Percentiles rank a stretch among this genome's conserved stretches.
These are phyloP conservation scores for Poecile atricapillus DNA, from an alignment of 2,113 vertebrate species.

Conservation along the genomic window DNA sequence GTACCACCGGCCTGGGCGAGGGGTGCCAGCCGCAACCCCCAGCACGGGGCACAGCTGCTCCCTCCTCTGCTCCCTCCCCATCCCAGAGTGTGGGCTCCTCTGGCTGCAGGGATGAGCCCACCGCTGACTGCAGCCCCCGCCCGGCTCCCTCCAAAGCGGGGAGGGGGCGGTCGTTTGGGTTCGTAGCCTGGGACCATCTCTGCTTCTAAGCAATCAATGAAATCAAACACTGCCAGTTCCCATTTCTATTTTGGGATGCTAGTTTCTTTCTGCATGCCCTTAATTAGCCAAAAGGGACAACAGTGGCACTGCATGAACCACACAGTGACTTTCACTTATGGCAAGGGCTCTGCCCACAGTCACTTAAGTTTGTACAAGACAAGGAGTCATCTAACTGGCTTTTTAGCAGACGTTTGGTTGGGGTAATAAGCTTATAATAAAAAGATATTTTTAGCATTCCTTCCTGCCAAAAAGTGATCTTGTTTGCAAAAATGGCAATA, in stretches of 20 bases:
- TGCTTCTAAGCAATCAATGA: slow-evolving; percentile 16
- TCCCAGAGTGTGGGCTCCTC: not conserved
- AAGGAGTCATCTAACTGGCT: slow-evolving; percentile 12
- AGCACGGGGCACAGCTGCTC: not conserved
- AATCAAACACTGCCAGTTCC: slow-evolving; percentile 47
- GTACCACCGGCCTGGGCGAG: fast-evolving
- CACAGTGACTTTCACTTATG: slow-evolving; percentile 1
- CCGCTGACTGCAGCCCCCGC: fast-evolving
- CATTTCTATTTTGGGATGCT: slow-evolving; percentile 14
- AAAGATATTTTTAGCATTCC: slow-evolving; percentile 40
- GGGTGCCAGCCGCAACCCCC: not conserved
- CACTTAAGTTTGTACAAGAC: slow-evolving; percentile 34
- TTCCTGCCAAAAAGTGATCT: slow-evolving; percentile 53
- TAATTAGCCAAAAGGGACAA: slow-evolving; percentile 11
- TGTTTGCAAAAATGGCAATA: slow-evolving; percentile 53
- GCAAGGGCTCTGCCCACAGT: slow-evolving; percentile 47
- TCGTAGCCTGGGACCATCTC: not conserved
- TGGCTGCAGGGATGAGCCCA: not conserved
- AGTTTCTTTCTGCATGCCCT: slow-evolving; percentile 16
- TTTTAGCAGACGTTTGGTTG: not conserved
- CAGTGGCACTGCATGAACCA: slow-evolving; percentile 20
- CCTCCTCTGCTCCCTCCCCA: not conserved
- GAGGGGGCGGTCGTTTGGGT: not conserved
- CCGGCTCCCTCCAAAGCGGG: not conserved
- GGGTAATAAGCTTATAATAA: not conserved